Conservation (phyloP, 23 tunicate genomes). For the Ciona savignyi region DNA sequence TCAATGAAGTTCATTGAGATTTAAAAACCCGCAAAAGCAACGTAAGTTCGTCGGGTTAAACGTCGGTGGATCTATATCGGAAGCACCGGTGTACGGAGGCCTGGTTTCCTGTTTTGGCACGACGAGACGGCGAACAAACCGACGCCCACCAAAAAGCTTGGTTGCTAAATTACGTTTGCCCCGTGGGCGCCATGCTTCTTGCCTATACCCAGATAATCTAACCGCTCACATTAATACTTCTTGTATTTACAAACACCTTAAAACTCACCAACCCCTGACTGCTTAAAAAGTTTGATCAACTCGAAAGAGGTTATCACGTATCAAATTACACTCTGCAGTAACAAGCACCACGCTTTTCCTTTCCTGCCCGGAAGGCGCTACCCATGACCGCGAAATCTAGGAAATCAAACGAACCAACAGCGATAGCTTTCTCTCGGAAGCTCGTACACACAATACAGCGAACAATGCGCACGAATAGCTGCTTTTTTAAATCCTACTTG, state of each 20-base stretch:
- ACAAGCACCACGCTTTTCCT: neutral
- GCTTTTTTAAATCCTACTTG: too few relatives aligned
- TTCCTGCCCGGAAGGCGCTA: neutral
- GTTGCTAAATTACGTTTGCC: neutral
- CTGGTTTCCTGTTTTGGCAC: neutral
- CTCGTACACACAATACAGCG: neutral
- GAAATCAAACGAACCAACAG: neutral
- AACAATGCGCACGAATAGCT: too few relatives aligned
- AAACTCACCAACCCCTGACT: too few relatives aligned
- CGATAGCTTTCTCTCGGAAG: neutral
- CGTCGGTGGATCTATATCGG: too few relatives aligned
- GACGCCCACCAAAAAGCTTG: neutral
- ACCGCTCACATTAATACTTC: neutral
- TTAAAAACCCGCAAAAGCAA: too few relatives aligned
- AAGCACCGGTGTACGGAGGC: neutral
- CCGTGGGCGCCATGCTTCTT: neutral
- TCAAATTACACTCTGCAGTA: neutral
- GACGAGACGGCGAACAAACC: conserved; percentile 1
- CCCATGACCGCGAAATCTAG: neutral
- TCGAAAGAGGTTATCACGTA: too few relatives aligned
- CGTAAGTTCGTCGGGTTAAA: too few relatives aligned
- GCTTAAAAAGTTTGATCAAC: too few relatives aligned
- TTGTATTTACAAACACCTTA: neutral
- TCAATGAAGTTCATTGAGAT: too few relatives aligned
- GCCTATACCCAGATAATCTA: neutral